Evolutionary conservation across 2,888 invertebrate genomes (phyloP).

Genomic region (Microdon myrmicae): DNA sequence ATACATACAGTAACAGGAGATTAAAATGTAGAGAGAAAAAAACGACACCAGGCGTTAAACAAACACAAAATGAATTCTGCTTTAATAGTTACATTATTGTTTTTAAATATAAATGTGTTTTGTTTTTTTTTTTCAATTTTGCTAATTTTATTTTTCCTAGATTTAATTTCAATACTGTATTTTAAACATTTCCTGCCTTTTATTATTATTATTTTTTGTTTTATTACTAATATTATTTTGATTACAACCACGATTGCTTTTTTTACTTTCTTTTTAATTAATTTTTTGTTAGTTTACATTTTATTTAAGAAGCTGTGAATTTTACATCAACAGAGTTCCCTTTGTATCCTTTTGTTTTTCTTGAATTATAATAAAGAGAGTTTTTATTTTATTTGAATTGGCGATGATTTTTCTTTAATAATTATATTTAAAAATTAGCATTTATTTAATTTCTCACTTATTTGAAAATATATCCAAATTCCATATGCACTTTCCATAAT

Average conservation of each 20-base stretch:
- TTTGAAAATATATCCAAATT: no score
- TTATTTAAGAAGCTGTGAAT: constrained; percentile 51
- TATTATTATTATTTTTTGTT: constrained; percentile 5
- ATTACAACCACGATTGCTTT: constrained; percentile 21
- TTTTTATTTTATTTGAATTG: no score
- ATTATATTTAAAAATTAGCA: no score
- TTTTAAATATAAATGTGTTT: no score
- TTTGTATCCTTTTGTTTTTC: no score
- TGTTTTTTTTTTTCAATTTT: constrained; percentile 15
- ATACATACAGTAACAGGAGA: constrained; percentile 9
- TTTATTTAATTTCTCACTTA: no score
- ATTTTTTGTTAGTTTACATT: constrained; percentile 35
- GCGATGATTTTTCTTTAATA: no score
- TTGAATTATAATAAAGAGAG: no score
- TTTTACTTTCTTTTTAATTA: constrained; percentile 1
- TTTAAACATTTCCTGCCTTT: no score
- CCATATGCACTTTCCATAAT: no score
- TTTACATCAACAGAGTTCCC: constrained; percentile 35
- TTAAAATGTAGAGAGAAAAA: no score
- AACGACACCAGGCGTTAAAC: no score
- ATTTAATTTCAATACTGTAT: neutral
- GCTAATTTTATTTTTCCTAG: constrained; percentile 4
- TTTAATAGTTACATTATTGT: constrained; percentile 17
- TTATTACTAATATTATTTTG: constrained; percentile 22
- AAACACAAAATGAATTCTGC: constrained; percentile 32